Evolutionary conservation across 1,140 invertebrate species (phyloP), one percentile per base, ranked within the genome.

Genomic region (Sycophila sp.): DNA sequence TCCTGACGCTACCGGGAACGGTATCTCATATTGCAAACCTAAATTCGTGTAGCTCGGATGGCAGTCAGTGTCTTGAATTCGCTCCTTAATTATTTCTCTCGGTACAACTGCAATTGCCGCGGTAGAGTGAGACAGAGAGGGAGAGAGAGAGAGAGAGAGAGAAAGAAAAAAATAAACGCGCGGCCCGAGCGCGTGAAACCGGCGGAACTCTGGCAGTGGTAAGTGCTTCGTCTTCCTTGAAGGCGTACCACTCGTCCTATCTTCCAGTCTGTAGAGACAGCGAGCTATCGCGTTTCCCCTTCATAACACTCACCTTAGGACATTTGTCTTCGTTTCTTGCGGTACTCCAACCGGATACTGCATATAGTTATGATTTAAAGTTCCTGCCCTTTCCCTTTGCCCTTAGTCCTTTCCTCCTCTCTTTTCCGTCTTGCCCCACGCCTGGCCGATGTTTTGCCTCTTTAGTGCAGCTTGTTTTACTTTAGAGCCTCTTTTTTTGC

Each of bases 301-400:
- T 81, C 79, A 79, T 76, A 81, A 80, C 78, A 78, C 75, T 75
- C 58, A 55, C 67, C 53, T 36, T 59, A 47, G 42, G 45, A 70
- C 80, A 82, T 82, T 82, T 80, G 78, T 82, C 81, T 81, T 82
- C 78, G 80, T 82, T 82, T 81, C 79, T 82, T 81, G 77, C 76
- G 69, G 69, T 40, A 75, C 68, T 78, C 71, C 74, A 75, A 75
- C 73, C 70, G 72, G 72, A 76, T 79, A 76, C 53, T 26, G 26
- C 34, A 38, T 72, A 72, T 79, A 79, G 78, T 80, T 80, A 77
- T 79, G 80, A 82, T 82, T 82, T 82, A 82, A 68, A 67, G 63
- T 51, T 68, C 32, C 13, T 38, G n/a, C 32, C 6, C 36, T 24
- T 34, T 34, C 7, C 4, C 38, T 45, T 36, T 63, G 26, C 45